Base-by-base conservation (phyloP, 2,888 invertebrate genomes). In the Amaurobius ferox region DNA sequence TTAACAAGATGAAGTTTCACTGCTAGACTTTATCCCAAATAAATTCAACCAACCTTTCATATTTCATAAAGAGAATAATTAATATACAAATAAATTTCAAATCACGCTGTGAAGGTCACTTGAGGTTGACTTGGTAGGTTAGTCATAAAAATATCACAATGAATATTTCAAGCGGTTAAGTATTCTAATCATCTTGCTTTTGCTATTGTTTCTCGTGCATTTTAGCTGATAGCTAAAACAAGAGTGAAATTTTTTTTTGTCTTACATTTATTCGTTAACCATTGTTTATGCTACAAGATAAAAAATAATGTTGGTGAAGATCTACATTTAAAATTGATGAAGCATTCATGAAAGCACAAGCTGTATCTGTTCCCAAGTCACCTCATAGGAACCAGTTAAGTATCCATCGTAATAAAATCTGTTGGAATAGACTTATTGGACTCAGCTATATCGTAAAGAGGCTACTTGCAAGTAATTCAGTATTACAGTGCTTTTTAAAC, bases 101-200 rank as follows among this genome's bases (percentile, higher is more conserved):
- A 68, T 85, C 71, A 78, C 67, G 39, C 29, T 71, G 55, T 72
- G 67, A 87, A 87, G 87, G 87, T 87, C 85, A 87, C 87, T 87
- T 87, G 87, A 87, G 85, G 87, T 85, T 79, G 83, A 85, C 80
- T 83, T 87, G 87, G 83, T 87, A 74, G 76, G 74, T 71, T 67
- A 70, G 55, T 66, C 72, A 73, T 79, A 78, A 87, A 87, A 87
- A 80, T 81, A 87, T 80, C 87, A 87, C 87, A 87, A 79, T 73
- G 70, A 76, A 74, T 35, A 64, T 76, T 74, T 73, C 79, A 64
- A 76, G 70, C 73, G 68, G 61, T 79, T 68, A 85, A 78, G 66
- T 85, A 85, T 85, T 73, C 85, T 78, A 66, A 55, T 71, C 44
- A 48, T 70, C 74, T 73, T 78, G 73, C 76, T 68, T 66, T 79